Percentiles rank a stretch among this genome's conserved stretches.
phyloP scores from a whole-genome alignment of 2,888 invertebrate genomes.

The Tholera decimalis region DNA sequence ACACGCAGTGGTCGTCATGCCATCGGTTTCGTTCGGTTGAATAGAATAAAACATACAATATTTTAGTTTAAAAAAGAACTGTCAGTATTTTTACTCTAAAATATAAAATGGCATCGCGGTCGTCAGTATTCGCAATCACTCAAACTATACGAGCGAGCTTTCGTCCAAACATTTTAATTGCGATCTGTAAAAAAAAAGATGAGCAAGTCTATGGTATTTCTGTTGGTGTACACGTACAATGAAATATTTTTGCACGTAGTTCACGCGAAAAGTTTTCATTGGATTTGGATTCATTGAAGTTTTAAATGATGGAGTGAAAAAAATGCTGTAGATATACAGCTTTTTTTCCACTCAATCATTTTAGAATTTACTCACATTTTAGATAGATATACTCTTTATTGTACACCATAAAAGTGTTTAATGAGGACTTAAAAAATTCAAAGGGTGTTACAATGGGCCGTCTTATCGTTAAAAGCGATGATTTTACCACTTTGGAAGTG shows the following conservation, averaged over 20 bases:
- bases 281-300: too few relatives aligned
- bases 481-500: too few relatives aligned
- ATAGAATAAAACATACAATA: constrained; percentile 5
- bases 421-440: too few relatives aligned
- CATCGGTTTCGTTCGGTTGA: neutral
- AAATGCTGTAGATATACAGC: too few relatives aligned
- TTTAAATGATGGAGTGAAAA: too few relatives aligned
- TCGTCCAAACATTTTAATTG: neutral
- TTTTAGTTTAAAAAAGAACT: neutral
- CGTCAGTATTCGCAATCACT: neutral
- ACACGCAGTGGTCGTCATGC: neutral
- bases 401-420: too few relatives aligned
- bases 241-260: constrained; percentile 42
- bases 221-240: constrained; percentile 19
- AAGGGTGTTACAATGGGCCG: too few relatives aligned
- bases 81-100: neutral
- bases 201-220: constrained; percentile 1
- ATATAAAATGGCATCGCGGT: neutral
- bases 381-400: too few relatives aligned
- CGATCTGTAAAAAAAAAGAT: constrained; percentile 20
- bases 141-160: neutral
- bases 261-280: too few relatives aligned
- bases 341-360: too few relatives aligned
- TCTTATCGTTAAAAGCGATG: too few relatives aligned
- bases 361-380: too few relatives aligned